Base-by-base conservation (phyloP, 2,113 vertebrate species). In the Muscicapa adusta region DNA sequence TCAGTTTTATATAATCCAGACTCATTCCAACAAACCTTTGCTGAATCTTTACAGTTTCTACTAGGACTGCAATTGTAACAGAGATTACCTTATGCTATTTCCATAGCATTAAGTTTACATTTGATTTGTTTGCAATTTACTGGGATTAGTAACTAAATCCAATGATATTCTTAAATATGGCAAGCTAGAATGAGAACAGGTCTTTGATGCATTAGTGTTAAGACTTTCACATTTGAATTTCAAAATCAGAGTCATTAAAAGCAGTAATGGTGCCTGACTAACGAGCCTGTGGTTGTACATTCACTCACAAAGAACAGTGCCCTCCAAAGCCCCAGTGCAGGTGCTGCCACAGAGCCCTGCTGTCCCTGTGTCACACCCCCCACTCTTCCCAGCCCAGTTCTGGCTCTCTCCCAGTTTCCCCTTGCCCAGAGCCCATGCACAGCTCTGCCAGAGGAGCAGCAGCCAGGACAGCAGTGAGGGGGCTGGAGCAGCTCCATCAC, bases 171-270 rank as follows among this genome's bases (percentile, higher is more conserved):
- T 85, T 79, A 80, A 88, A 84, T 22, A 73, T 3, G 12, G 61
- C 89, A 85, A 92, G 88, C 23, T 34, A 91, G 89, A 79, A 83
- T 9, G 24, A 89, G 91, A 93, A 78, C 47, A 74, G 22, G 77
- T 92, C 77, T 79, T 88, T 76, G 92, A 85, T 88, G 88, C 50
- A 5, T 43, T 70, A 83, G 28, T 12, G n/a, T 90, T 89, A 91
- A 82, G 83, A 95, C 71, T 80, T 95, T 96, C 96, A 95, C 95
- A 94, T 95, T 91, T 91, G 77, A 90, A 93, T 94, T 94, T 58
- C 36, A 80, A 94, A 88, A 83, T 71, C 25, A 68, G 6, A 88
- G 77, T 90, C 51, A 81, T 74, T 85, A 85, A 65, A 80, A 42
- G 8, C 43, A 79, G 77, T n/a, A 75, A 43, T 68, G 84, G 70